Conservation (phyloP, 2,113 vertebrate species). For the Strigops habroptila region DNA sequence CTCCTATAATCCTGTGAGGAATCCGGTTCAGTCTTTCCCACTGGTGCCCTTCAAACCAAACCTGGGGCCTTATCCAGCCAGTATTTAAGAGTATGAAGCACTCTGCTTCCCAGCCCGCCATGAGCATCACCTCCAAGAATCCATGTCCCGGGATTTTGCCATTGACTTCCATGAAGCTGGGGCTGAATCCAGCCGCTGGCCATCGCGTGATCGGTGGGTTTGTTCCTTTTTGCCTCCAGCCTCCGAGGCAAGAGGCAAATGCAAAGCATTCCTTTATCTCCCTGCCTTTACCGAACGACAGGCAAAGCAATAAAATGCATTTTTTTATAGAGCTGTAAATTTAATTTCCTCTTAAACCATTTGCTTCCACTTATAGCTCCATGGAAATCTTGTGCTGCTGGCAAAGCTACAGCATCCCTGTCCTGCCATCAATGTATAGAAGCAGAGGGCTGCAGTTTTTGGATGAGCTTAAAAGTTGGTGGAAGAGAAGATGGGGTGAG, state of each 20-base stretch:
- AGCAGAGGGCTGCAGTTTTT: background rate
- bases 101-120: background rate
- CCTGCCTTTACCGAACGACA: background rate
- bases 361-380: conserved; percentile 72
- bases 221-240: background rate
- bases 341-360: conserved; percentile 73
- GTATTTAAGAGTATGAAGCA: background rate
- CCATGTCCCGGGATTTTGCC: background rate
- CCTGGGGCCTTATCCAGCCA: background rate
- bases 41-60: background rate
- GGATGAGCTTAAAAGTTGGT: conserved; percentile 19
- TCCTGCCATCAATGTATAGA: background rate
- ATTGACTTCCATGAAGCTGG: background rate
- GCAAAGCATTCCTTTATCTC: conserved; percentile 56
- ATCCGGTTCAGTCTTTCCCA: background rate
- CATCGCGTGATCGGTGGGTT: background rate
- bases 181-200: rapidly evolving
- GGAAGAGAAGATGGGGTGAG: background rate
- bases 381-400: conserved; percentile 54
- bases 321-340: conserved; percentile 62
- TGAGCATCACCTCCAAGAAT: background rate
- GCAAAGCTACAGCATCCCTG: conserved; percentile 25
- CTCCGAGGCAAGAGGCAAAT: background rate
- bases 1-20: rapidly evolving
- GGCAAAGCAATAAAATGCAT: conserved; percentile 53